These are phyloP conservation scores for Pangasius larnaudii DNA, from an alignment of 2,797 vertebrate species.

Conservation along the genomic window DNA sequence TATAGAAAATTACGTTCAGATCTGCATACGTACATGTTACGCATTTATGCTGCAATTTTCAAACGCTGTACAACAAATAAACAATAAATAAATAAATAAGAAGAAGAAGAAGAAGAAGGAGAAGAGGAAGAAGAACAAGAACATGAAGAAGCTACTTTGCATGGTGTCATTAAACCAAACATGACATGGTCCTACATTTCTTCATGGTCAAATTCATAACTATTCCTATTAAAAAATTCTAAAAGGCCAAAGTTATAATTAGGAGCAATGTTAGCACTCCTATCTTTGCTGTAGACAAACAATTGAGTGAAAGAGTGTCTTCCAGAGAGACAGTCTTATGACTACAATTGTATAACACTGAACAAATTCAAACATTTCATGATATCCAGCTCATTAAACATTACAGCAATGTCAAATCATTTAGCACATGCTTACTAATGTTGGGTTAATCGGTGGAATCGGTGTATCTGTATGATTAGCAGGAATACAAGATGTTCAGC, in stretches of 20 bases:
- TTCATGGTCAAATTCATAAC: background rate
- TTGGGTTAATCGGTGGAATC: background rate
- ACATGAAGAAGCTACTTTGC: background rate
- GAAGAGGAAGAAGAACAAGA: background rate
- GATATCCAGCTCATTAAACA: background rate
- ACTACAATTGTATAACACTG: background rate
- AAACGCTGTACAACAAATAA: background rate
- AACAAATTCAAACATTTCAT: constrained; percentile 4
- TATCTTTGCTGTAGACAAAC: background rate
- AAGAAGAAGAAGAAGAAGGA: background rate
- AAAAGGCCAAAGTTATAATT: background rate
- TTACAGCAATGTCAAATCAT: background rate
- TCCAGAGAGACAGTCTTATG: background rate
- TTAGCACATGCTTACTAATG: background rate
- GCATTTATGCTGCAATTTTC: background rate
- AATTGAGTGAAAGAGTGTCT: background rate
- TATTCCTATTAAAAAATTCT: background rate
- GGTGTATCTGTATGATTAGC: background rate
- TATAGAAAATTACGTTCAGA: background rate
- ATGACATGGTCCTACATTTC: background rate
- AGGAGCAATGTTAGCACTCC: background rate
- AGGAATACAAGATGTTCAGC: constrained; percentile 6
- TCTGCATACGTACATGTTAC: background rate
- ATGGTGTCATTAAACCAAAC: background rate
- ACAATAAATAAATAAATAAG: no score